Percentiles rank a stretch among this genome's conserved stretches.
These are phyloP conservation scores for Drosophila willistoni DNA, from an alignment of 1,140 invertebrate genomes.

Conservation along the genomic window DNA sequence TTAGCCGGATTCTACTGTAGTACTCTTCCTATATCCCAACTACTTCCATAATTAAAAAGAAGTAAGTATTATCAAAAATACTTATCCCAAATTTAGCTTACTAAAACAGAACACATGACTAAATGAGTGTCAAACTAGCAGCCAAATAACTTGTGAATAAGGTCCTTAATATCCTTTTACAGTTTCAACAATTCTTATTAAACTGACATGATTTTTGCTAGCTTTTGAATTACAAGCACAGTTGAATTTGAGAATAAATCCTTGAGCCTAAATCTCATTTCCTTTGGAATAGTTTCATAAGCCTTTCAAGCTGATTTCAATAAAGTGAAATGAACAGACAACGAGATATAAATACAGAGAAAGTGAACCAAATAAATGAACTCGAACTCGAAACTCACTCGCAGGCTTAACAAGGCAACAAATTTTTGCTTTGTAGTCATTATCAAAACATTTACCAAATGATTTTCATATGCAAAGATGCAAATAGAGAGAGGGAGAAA, in stretches of 20 bases:
- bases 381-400: conserved; percentile 37
- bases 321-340: conserved; percentile 18
- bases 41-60: too few relatives aligned
- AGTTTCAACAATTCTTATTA: not conserved
- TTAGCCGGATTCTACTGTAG: too few relatives aligned
- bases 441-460: conserved; percentile 74
- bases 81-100: too few relatives aligned
- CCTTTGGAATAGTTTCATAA: conserved; percentile 32
- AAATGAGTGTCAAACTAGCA: too few relatives aligned
- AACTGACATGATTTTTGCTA: not conserved
- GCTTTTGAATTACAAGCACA: not conserved
- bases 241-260: not conserved
- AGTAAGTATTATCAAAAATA: too few relatives aligned
- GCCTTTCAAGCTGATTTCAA: conserved; percentile 54
- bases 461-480: conserved; percentile 61
- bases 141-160: too few relatives aligned
- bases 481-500: conserved; percentile 23
- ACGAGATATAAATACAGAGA: conserved; percentile 14
- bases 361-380: conserved; percentile 81
- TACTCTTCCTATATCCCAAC: too few relatives aligned
- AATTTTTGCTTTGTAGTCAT: conserved; percentile 73
- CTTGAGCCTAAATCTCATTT: conserved; percentile 4
- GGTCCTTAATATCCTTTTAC: too few relatives aligned
- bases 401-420: conserved; percentile 59
- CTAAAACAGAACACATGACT: too few relatives aligned